Evolutionary conservation across 2,113 vertebrate species (phyloP).

Genomic region (Ahaetulla prasina): DNA sequence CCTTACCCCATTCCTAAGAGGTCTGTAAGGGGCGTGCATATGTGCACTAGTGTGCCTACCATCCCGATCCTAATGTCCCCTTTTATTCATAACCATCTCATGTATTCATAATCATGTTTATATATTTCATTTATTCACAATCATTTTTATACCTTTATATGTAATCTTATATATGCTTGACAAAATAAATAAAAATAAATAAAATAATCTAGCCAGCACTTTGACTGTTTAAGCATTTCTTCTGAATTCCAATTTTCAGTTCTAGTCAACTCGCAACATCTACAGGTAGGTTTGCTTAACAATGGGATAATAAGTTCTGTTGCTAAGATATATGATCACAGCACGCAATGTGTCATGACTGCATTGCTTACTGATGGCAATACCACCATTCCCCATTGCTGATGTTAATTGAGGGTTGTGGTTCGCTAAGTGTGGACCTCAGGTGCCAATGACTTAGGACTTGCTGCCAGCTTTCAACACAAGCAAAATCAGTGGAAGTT

Average conservation of each 20-base stretch:
- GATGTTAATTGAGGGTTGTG: background rate
- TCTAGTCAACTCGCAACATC: background rate
- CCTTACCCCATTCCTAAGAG: too few relatives aligned
- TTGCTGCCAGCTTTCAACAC: background rate
- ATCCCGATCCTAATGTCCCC: too few relatives aligned
- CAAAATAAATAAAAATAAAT: too few relatives aligned
- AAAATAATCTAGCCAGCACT: background rate
- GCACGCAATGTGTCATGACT: background rate
- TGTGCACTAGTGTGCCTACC: too few relatives aligned
- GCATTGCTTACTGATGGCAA: background rate
- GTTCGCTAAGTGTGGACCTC: background rate
- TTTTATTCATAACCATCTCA: too few relatives aligned
- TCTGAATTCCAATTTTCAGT: background rate
- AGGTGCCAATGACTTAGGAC: background rate
- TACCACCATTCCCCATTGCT: background rate
- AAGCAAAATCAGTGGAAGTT: background rate
- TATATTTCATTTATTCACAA: too few relatives aligned
- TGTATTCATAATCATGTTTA: too few relatives aligned
- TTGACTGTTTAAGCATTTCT: background rate
- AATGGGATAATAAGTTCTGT: background rate
- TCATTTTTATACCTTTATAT: too few relatives aligned
- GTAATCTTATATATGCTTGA: too few relatives aligned
- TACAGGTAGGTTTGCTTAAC: background rate
- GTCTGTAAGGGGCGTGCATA: too few relatives aligned
- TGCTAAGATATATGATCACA: background rate